Conservation (phyloP, 2,113 vertebrate genomes). For the Clarias magur region DNA sequence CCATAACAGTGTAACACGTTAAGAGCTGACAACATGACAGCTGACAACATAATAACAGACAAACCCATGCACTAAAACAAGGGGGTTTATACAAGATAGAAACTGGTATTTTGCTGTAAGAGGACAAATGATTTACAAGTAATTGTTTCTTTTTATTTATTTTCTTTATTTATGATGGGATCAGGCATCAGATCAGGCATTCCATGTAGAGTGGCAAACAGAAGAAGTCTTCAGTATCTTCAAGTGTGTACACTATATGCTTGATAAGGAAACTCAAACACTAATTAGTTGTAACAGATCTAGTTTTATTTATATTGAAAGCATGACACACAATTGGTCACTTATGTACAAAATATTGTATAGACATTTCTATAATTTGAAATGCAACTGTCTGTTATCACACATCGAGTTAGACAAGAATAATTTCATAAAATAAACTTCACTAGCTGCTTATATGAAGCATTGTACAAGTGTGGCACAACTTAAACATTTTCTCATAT, state of each 20-base stretch:
- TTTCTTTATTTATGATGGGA: neutral
- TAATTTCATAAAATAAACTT: no score
- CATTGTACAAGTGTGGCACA: neutral
- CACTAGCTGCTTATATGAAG: no score
- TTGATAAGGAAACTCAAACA: neutral
- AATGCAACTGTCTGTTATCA: neutral
- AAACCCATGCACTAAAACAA: no score
- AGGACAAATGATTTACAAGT: no score
- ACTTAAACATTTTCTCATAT: neutral
- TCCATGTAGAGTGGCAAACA: neutral
- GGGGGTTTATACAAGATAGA: no score
- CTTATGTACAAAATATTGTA: slow-evolving; percentile 41
- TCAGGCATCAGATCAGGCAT: no score
- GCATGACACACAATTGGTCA: neutral
- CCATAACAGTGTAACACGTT: no score
- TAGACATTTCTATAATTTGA: slow-evolving; percentile 19
- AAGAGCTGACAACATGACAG: no score
- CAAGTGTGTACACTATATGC: neutral
- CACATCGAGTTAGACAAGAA: no score
- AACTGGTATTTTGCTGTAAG: no score
- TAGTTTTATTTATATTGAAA: slow-evolving; percentile 24
- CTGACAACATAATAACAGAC: no score
- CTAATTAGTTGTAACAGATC: neutral
- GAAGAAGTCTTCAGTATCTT: neutral
- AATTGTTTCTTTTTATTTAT: no score